phyloP scores from a whole-genome alignment of 1,140 invertebrate species.

The Papilio polyxenes region DNA sequence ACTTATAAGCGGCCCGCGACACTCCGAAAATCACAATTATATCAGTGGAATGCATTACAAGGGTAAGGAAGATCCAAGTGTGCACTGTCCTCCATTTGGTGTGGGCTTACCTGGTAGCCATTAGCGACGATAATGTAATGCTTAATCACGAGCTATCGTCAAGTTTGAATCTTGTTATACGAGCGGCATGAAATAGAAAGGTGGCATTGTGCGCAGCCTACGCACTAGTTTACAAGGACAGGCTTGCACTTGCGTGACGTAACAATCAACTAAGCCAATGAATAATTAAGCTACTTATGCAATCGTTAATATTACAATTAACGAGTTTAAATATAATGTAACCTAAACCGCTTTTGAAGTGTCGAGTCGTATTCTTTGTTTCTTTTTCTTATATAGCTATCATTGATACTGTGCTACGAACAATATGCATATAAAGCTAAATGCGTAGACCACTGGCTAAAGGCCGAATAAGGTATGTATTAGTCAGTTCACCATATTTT shows the following conservation, averaged over 20 bases:
- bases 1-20: neutral
- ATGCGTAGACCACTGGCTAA: slow-evolving; percentile 22
- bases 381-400: neutral
- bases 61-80: too few species aligned
- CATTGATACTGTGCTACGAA: neutral
- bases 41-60: neutral
- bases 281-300: slow-evolving; percentile 11
- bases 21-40: neutral
- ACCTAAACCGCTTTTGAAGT: neutral
- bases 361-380: neutral
- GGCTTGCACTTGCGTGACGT: neutral
- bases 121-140: neutral
- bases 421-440: neutral
- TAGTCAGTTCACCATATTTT: slow-evolving; percentile 7
- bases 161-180: neutral
- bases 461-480: neutral
- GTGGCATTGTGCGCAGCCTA: slow-evolving; percentile 55
- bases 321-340: neutral
- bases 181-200: slow-evolving; percentile 51
- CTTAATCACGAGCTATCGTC: neutral
- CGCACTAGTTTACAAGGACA: slow-evolving; percentile 42
- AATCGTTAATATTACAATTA: neutral
- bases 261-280: neutral
- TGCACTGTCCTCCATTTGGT: too few species aligned
- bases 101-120: too few species aligned